Conservation (phyloP, 2,888 invertebrate genomes). For the Cantharis lateralis region DNA sequence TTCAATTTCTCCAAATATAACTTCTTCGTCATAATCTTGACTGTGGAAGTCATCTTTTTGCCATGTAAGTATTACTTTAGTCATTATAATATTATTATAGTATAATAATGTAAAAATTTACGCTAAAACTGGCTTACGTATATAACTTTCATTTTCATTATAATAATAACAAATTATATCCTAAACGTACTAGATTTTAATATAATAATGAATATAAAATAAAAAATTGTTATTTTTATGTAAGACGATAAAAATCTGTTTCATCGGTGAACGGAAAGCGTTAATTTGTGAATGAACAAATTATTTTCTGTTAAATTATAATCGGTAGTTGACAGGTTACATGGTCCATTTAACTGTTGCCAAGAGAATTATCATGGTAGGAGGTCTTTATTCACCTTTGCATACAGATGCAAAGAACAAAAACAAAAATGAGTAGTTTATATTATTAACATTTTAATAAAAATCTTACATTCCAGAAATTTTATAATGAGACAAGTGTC, state of each 20-base stretch:
- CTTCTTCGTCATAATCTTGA: background rate
- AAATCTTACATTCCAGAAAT: background rate
- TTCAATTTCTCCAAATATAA: background rate
- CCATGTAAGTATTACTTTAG: conserved; percentile 7
- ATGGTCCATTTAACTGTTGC: too few species aligned
- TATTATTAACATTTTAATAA: background rate
- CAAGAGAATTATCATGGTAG: too few species aligned
- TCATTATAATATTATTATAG: background rate
- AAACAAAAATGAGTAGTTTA: background rate
- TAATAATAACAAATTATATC: background rate
- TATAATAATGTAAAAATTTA: background rate
- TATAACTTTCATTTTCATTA: background rate
- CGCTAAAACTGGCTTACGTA: background rate
- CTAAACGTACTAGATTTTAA: background rate
- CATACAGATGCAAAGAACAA: too few species aligned
- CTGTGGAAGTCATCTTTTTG: conserved; percentile 1
- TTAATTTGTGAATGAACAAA: too few species aligned
- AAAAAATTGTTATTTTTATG: too few species aligned
- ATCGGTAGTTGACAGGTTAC: too few species aligned
- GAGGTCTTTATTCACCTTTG: too few species aligned
- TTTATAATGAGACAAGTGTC: background rate
- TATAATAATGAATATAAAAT: too few species aligned
- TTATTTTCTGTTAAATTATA: too few species aligned
- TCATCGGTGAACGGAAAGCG: too few species aligned
- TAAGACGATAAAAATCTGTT: too few species aligned